Base-by-base conservation (phyloP, 2,888 invertebrate species). In the Luperina nickerlii region DNA sequence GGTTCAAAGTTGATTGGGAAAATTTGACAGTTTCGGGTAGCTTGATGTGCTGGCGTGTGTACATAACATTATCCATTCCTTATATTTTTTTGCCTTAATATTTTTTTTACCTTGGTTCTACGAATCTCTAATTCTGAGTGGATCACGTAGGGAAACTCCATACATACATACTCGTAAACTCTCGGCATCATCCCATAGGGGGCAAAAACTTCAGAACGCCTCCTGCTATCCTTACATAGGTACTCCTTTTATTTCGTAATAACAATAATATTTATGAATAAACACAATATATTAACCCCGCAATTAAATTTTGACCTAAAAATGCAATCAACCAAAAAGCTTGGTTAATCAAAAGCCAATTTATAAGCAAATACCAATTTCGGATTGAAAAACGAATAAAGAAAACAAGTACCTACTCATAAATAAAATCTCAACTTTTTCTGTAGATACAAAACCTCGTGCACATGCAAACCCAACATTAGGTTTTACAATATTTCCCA, bases 391-490 rank as follows among this genome's bases (percentile, higher is more conserved):
- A 73, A 73, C 42, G 45, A 71, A 71, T 32, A 60, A 81, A 76
- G 74, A 76, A 54, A 32, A 24, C 1, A 67, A 24, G 24, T 24
- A 72, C 38, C 3, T 38, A 38, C 18, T 7, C 38, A 51, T 38
- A 48, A 48, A 57, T 20, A 69, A 68, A 65, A 85, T 54, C 6
- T 32, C 15, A 78, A 62, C 24, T 76, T 83, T 79, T 69, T 67
- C 38, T 69, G 63, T 67, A 18, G 13, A 48, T 57, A 57, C 2
- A 70, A 66, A 79, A 63, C 18, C 54, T 63, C 13, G 32, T 79
- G 42, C 57, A 69, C 85, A 79, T 84, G 76, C 79, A 79, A 85
- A 73, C 20, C 65, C 2, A 20, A 65, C 87, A 79, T 85, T 85
- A 79, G 38, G 67, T 54, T 67, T 71, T 42, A 69, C 60, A 66